Evolutionary conservation across 2,888 invertebrate species (phyloP), one percentile per base, ranked within the genome.

Genomic region (Choreutis nemorana): DNA sequence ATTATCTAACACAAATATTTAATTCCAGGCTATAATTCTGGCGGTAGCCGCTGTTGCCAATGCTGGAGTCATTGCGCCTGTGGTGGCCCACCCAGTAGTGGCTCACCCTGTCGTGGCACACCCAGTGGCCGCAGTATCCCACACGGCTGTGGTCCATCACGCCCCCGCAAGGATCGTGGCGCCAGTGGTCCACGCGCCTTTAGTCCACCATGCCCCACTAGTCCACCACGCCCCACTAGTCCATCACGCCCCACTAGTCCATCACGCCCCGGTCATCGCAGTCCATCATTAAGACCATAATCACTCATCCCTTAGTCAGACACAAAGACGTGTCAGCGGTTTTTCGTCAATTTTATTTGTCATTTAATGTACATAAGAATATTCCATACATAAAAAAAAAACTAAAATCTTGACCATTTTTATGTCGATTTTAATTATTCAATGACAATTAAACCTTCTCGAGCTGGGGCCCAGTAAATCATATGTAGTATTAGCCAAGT

Each of bases 261-360:
- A 48, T 29, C 64, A 64, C 27, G 57, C 68, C 0, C 68, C 70
- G 0, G 32, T 68, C 10, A 55, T 70, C 1, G 48, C 66, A 1
- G 66, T 75, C 0, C 77, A 75, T 44, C 71, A 75, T 52, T 63
- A 38, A 45, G 14, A n/a, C n/a, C n/a, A n/a, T n/a, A n/a, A n/a
- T n/a, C n/a, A n/a, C n/a, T n/a, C n/a, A n/a, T n/a, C n/a, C n/a
- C n/a, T n/a, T n/a, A n/a, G n/a, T n/a, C n/a, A n/a, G n/a, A n/a
- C n/a, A n/a, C n/a, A n/a, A n/a, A n/a, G n/a, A n/a, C n/a, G n/a
- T n/a, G n/a, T n/a, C n/a, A n/a, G n/a, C n/a, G n/a, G n/a, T n/a
- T n/a, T n/a, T n/a, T n/a, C n/a, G n/a, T n/a, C n/a, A n/a, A n/a
- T n/a, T n/a, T n/a, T n/a, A n/a, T n/a, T n/a, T n/a, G n/a, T n/a